Evolutionary conservation across 2,113 vertebrate species (phyloP).

Genomic region (Ariopsis seemanni): DNA sequence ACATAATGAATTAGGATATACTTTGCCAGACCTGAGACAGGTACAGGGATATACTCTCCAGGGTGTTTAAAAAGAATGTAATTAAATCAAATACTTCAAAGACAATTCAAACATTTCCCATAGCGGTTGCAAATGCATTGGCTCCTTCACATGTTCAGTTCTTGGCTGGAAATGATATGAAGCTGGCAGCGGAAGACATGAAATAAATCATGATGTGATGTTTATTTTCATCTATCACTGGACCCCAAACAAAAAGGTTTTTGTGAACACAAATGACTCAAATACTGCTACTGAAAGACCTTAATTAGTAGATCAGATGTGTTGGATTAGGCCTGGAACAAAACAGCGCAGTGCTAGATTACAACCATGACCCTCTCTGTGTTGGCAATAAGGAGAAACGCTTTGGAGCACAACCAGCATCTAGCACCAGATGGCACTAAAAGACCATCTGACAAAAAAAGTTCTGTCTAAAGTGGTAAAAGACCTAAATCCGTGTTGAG

Average conservation of each 20-base stretch:
- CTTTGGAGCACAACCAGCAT: conserved; percentile 15
- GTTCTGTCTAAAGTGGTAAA: background rate
- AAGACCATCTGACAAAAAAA: conserved; percentile 1
- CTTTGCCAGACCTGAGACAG: conserved; percentile 26
- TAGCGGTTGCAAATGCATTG: background rate
- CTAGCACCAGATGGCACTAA: conserved; percentile 48
- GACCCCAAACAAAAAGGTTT: background rate
- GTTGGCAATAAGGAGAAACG: background rate
- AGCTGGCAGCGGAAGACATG: background rate
- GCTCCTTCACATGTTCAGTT: background rate
- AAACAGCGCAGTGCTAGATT: background rate
- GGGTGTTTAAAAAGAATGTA: conserved; percentile 1
- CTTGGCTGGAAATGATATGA: conserved; percentile 9
- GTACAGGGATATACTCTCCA: background rate
- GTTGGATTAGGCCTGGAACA: background rate
- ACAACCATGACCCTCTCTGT: background rate
- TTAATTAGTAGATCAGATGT: conserved; percentile 5
- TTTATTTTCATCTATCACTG: background rate
- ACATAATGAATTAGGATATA: conserved; percentile 35
- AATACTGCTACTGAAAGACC: background rate
- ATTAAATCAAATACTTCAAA: conserved; percentile 26
- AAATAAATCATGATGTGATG: conserved; percentile 1
- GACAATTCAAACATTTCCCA: background rate
- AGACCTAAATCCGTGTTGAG: background rate
- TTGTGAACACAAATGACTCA: background rate